A percentile compares a stretch with the other conserved stretches of the same genome.
phyloP scores from a whole-genome alignment of 1,140 invertebrate species.

The Uloborus diversus region DNA sequence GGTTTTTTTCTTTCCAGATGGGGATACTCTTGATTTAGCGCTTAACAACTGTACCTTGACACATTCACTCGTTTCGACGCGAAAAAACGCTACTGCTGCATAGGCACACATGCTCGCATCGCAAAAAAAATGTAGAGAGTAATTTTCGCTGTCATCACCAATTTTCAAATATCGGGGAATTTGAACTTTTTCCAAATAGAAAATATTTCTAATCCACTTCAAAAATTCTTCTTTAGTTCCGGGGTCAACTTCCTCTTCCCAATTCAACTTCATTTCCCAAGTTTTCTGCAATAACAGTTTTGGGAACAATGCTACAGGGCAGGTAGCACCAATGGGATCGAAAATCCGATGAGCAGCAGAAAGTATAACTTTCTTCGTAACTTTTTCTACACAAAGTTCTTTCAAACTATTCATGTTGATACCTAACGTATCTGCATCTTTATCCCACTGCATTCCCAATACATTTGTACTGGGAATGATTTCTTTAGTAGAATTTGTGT shows the following conservation, averaged over 20 bases:
- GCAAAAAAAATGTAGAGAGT: constrained; percentile 21
- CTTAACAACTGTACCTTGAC: constrained; percentile 44
- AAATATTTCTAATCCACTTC: neutral
- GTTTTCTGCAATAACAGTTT: constrained; percentile 23
- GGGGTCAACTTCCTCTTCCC: constrained; percentile 10
- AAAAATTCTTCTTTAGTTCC: constrained; percentile 14
- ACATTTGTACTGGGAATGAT: constrained; percentile 3
- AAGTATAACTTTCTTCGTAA: constrained; percentile 18
- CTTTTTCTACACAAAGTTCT: neutral
- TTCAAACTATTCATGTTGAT: constrained; percentile 7
- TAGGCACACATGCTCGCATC: constrained; percentile 9
- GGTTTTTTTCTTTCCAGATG: constrained; percentile 22
- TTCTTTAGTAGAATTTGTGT: neutral
- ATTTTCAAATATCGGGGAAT: neutral
- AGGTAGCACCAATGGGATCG: constrained; percentile 31
- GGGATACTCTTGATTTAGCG: constrained; percentile 35
- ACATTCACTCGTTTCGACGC: constrained; percentile 5
- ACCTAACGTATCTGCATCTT: neutral
- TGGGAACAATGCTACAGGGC: constrained; percentile 20
- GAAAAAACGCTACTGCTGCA: constrained; percentile 8
- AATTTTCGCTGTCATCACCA: neutral
- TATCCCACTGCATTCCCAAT: neutral
- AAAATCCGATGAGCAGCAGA: constrained; percentile 28
- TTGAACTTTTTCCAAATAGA: neutral
- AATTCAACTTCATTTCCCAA: constrained; percentile 9